A percentile compares a stretch with the other conserved stretches of the same genome.
These are phyloP conservation scores for Tapirus terrestris DNA, from an alignment of 2,113 vertebrate genomes.

Conservation along the genomic window DNA sequence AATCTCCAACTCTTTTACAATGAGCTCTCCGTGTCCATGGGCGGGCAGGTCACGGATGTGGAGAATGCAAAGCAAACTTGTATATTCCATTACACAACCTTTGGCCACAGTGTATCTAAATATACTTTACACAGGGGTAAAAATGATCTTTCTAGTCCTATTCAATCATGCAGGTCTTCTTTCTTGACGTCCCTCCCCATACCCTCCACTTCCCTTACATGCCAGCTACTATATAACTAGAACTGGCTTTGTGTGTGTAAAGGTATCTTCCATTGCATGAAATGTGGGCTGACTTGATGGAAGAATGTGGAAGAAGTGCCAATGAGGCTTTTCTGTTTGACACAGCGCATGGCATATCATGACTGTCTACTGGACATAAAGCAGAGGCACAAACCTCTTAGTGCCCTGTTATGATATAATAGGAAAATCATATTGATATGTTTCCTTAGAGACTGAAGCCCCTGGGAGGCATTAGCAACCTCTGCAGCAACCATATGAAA, in stretches of 20 bases:
- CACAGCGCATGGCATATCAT: not conserved
- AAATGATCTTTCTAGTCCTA: not conserved
- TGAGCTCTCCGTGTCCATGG: not conserved
- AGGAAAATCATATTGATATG: not conserved
- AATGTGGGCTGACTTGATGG: not conserved
- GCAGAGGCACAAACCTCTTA: not conserved
- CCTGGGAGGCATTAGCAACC: not conserved
- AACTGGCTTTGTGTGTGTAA: not conserved
- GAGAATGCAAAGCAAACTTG: not conserved
- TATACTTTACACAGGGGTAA: not conserved
- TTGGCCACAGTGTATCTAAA: not conserved
- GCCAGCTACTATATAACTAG: not conserved
- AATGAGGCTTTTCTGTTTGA: not conserved
- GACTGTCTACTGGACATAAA: not conserved
- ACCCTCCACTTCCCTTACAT: accelerated
- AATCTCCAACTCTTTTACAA: not conserved
- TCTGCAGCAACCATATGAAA: not conserved
- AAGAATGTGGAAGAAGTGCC: not conserved
- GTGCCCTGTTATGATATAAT: not conserved
- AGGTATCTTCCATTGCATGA: not conserved
- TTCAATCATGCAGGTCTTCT: not conserved
- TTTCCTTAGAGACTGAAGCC: constrained; percentile 11
- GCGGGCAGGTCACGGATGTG: not conserved
- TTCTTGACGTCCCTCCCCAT: not conserved
- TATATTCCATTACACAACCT: not conserved